Conservation (phyloP, 1,140 invertebrate species). For the Procambarus virginalis region DNA sequence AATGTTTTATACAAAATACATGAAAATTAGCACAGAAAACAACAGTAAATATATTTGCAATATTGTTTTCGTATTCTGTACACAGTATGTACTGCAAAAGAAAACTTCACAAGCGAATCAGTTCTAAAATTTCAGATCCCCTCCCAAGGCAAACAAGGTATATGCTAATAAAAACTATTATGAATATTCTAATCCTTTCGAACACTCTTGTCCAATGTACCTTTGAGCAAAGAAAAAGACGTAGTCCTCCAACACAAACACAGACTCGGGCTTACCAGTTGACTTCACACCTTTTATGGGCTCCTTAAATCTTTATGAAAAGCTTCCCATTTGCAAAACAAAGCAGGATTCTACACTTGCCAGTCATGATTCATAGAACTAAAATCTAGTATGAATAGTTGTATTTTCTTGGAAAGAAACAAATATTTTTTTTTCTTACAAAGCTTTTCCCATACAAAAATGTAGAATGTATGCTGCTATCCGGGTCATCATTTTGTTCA, state of each 20-base stretch:
- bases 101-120: neutral
- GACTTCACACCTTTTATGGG: neutral
- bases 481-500: too few species aligned
- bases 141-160: neutral
- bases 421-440: too few species aligned
- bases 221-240: slow-evolving; percentile 2
- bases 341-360: neutral
- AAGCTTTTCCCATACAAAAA: too few species aligned
- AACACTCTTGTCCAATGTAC: neutral
- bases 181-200: neutral
- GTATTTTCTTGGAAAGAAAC: too few species aligned
- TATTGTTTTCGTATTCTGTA: neutral
- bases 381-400: neutral
- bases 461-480: too few species aligned
- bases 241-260: neutral
- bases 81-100: neutral
- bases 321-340: neutral
- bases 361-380: neutral
- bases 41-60: too few species aligned
- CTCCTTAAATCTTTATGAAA: neutral
- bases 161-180: neutral
- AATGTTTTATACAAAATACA: neutral
- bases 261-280: neutral
- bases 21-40: too few species aligned
- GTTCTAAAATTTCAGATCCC: neutral